Percentiles rank a stretch among this genome's conserved stretches.
Conservation (phyloP, 2,113 vertebrate species). For the Cynopterus brachyotis region DNA sequence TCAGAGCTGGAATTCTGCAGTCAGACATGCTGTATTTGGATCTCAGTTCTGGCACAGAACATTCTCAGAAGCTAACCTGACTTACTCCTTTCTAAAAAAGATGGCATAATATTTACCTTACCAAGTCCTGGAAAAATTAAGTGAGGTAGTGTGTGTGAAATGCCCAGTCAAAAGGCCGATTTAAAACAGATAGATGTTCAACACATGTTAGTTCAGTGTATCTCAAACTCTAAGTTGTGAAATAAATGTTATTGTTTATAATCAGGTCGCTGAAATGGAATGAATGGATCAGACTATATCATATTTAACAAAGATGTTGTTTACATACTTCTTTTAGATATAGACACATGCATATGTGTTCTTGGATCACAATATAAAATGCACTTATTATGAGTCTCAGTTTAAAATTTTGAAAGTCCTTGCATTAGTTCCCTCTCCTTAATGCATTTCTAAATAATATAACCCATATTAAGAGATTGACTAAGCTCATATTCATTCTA, state of each 20-base stretch:
- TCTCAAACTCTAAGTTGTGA: not conserved
- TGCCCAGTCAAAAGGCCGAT: not conserved
- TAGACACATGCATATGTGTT: not conserved
- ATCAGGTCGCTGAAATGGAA: not conserved
- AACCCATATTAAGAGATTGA: not conserved
- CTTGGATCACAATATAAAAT: not conserved
- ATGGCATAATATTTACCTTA: not conserved
- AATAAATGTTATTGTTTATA: not conserved
- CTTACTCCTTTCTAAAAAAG: not conserved
- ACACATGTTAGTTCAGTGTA: not conserved
- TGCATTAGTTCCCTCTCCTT: not conserved
- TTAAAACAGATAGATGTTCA: not conserved
- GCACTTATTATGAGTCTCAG: not conserved
- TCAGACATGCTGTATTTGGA: not conserved
- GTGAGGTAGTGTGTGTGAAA: not conserved
- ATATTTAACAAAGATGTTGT: not conserved
- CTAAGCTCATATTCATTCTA: not conserved
- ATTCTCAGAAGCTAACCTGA: not conserved
- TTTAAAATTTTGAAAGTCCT: not conserved
- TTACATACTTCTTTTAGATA: not conserved
- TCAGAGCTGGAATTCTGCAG: not conserved
- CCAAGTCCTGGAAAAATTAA: not conserved
- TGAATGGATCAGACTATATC: not conserved
- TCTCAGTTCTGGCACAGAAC: not conserved
- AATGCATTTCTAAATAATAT: not conserved